phyloP scores from a whole-genome alignment of 1,140 invertebrate species.

The Drosophila elegans region DNA sequence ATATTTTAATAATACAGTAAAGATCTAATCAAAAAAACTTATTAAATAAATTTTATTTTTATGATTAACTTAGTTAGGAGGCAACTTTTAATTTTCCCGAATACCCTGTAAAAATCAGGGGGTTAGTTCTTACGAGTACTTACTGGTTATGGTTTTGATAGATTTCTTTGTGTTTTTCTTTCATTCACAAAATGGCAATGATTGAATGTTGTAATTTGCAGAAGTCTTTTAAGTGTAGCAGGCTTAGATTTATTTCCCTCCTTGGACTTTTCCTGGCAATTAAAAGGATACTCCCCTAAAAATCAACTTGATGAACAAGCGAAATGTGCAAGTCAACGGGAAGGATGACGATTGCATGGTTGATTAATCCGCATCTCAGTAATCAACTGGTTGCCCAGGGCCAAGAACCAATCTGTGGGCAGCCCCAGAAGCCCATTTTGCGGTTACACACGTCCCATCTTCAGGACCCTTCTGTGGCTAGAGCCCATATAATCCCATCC shows the following conservation, averaged over 20 bases:
- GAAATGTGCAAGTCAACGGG: constrained; percentile 46
- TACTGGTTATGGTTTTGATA: constrained; percentile 73
- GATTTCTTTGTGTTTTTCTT: constrained; percentile 52
- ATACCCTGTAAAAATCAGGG: constrained; percentile 14
- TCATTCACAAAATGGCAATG: constrained; percentile 47
- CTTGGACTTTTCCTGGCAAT: constrained; percentile 28
- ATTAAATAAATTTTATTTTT: no score
- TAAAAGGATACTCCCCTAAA: constrained; percentile 29
- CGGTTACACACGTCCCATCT: constrained; percentile 48
- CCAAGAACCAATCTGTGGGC: constrained; percentile 20
- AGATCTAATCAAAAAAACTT: no score
- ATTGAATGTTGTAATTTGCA: constrained; percentile 72
- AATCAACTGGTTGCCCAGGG: constrained; percentile 44
- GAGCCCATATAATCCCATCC: constrained; percentile 28
- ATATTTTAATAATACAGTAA: no score
- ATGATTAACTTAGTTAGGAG: no score
- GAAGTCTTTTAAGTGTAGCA: constrained; percentile 52
- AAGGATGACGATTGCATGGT: constrained; percentile 33
- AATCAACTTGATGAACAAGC: constrained; percentile 37
- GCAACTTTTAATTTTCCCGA: no score
- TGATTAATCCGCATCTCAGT: constrained; percentile 66
- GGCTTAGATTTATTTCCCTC: constrained; percentile 17
- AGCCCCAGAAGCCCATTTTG: constrained; percentile 61
- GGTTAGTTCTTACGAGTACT: constrained; percentile 46
- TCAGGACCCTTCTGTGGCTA: constrained; percentile 52